Percentiles rank a stretch among this genome's conserved stretches.
Conservation (phyloP, 1,140 invertebrate genomes). For the Diorhabda sublineata region DNA sequence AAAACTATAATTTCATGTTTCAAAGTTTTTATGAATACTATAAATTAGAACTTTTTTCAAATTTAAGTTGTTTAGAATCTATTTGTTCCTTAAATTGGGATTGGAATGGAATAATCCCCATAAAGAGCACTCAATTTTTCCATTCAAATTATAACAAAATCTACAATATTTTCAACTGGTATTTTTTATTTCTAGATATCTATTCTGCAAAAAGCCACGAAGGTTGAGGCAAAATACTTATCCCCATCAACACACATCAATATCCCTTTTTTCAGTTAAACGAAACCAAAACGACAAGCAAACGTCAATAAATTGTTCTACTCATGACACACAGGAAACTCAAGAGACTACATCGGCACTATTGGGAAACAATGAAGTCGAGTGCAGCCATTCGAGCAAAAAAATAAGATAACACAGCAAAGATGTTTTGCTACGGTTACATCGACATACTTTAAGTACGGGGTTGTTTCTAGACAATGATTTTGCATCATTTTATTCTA, state of each 20-base stretch:
- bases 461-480: no score
- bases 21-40: no score
- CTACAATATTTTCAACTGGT: no score
- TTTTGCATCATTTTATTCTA: no score
- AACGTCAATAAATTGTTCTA: background rate
- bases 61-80: no score
- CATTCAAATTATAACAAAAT: no score
- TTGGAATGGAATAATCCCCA: no score
- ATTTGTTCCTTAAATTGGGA: no score
- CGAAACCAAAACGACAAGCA: conserved; percentile 1
- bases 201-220: background rate
- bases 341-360: background rate
- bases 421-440: background rate
- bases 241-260: conserved; percentile 3
- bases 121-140: no score
- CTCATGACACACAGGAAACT: background rate
- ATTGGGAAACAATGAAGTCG: background rate
- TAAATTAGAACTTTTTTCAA: no score
- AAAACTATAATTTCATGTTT: no score
- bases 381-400: background rate
- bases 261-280: conserved; percentile 1
- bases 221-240: background rate
- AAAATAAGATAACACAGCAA: background rate
- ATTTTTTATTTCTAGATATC: background rate
- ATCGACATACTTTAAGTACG: no score